phyloP scores from a whole-genome alignment of 2,113 vertebrate species.

The Amblyopsis rosae region DNA sequence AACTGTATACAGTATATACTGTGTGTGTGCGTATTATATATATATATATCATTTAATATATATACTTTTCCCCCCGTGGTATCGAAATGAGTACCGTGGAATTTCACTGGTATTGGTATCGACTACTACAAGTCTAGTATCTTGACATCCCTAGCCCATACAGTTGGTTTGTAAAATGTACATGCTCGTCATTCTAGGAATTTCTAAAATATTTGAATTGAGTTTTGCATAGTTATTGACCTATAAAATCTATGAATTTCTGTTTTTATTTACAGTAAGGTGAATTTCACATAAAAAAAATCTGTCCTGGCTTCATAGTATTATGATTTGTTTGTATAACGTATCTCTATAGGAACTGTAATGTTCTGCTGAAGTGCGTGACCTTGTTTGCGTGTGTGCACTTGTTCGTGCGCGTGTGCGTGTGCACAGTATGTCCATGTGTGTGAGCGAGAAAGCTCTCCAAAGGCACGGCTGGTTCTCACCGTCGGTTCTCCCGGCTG shows the following conservation, averaged over 20 bases:
- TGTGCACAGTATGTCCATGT: background rate
- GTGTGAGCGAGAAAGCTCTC: background rate
- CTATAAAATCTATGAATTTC: too few relatives aligned
- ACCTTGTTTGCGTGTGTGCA: conserved; percentile 5
- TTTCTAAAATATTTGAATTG: background rate
- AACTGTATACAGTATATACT: too few relatives aligned
- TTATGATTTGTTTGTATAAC: background rate
- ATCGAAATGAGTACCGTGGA: too few relatives aligned
- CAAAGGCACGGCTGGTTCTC: conserved; percentile 41
- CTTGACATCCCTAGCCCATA: too few relatives aligned
- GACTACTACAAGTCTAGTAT: too few relatives aligned
- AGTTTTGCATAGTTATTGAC: background rate
- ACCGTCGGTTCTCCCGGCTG: conserved; percentile 97
- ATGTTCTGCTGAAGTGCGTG: background rate
- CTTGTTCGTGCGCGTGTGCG: background rate
- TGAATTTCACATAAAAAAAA: too few relatives aligned
- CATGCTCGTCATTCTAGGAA: background rate
- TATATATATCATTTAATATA: too few relatives aligned
- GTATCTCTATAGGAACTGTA: background rate
- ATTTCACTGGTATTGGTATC: too few relatives aligned
- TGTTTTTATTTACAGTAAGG: too few relatives aligned
- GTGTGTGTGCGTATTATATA: too few relatives aligned
- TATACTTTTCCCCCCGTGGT: too few relatives aligned
- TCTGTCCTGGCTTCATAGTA: too few relatives aligned
- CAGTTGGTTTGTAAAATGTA: background rate